These are phyloP conservation scores for Nemurella pictetii DNA, from an alignment of 2,888 invertebrate genomes.

Conservation along the genomic window DNA sequence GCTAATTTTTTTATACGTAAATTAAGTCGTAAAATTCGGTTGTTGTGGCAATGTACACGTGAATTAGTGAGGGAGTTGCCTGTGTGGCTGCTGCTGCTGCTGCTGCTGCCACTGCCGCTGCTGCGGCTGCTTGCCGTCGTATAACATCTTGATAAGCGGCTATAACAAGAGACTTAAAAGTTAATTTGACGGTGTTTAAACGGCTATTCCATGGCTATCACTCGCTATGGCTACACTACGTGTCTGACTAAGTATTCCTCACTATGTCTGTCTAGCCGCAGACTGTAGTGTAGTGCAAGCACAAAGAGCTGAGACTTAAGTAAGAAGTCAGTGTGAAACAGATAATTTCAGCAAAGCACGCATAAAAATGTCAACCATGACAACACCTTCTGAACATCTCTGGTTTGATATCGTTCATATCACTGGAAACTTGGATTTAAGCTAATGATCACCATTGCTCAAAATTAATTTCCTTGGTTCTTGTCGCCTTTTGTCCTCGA, in stretches of 20 bases:
- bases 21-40: conserved; percentile 22
- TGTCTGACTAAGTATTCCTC: neutral
- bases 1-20: conserved; percentile 12
- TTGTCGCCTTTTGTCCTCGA: no score
- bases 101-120: neutral
- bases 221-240: neutral
- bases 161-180: conserved; percentile 10
- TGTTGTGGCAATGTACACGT: neutral
- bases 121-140: neutral
- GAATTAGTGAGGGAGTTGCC: no score
- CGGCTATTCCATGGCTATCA: neutral
- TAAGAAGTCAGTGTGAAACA: no score
- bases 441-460: no score
- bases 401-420: no score
- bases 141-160: conserved; percentile 6
- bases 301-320: no score
- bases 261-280: neutral
- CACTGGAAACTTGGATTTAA: no score
- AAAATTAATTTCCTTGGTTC: no score
- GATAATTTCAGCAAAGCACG: no score
- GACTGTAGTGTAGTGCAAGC: no score
- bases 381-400: no score
- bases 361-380: no score
- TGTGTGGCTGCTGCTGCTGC: neutral
- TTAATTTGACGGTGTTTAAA: conserved; percentile 6